Evolutionary conservation across 2,888 invertebrate genomes (phyloP).

Genomic region (Steinernema scapterisci): DNA sequence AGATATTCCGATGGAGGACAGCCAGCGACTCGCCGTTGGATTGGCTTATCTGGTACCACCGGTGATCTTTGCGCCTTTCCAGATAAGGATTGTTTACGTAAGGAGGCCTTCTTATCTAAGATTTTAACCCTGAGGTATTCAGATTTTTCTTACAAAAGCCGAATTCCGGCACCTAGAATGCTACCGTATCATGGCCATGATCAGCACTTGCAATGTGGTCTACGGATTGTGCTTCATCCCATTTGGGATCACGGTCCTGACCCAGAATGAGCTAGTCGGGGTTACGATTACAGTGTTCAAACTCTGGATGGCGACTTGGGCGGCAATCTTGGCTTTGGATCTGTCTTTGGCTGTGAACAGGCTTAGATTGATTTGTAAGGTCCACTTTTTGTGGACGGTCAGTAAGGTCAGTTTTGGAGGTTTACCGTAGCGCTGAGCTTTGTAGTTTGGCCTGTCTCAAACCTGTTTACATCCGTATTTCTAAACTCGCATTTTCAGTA

Average conservation of each 20-base stretch:
- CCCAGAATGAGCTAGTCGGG: neutral
- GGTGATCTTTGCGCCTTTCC: neutral
- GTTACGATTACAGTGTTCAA: neutral
- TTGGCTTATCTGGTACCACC: neutral
- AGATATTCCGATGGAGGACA: no score
- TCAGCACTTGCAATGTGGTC: neutral
- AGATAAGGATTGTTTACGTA: neutral
- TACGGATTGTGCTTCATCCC: conserved; percentile 10
- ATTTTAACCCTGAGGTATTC: neutral
- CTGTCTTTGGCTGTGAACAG: conserved; percentile 5
- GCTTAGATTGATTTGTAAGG: neutral
- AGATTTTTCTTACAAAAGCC: neutral
- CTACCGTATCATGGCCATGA: conserved; percentile 12
- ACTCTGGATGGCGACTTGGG: neutral
- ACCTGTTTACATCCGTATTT: neutral
- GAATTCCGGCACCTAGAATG: neutral
- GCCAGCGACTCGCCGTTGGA: neutral
- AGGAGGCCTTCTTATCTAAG: neutral
- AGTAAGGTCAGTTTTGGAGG: conserved; percentile 1
- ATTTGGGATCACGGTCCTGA: conserved; percentile 1
- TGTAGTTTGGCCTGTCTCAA: no score
- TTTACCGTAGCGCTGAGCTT: no score
- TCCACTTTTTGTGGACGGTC: neutral
- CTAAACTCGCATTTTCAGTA: neutral
- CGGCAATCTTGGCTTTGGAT: conserved; percentile 1